A percentile compares a stretch with the other conserved stretches of the same genome.
Evolutionary conservation across 2,113 vertebrate species (phyloP).

Genomic region (Siniperca chuatsi): DNA sequence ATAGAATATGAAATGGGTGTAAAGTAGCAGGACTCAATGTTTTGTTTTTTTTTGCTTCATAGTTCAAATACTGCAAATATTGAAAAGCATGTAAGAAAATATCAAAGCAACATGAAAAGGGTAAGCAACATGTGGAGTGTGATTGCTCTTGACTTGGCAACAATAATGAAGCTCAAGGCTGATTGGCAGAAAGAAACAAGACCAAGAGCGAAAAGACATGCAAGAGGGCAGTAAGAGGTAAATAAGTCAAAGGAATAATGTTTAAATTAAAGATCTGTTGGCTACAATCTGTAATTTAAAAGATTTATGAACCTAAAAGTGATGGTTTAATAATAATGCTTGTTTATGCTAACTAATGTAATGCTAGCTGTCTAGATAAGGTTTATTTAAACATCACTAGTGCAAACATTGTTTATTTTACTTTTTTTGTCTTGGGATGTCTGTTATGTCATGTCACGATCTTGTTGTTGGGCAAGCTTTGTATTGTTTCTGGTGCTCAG

Average conservation of each 20-base stretch:
- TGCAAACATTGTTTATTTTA: background rate
- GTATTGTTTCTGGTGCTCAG: background rate
- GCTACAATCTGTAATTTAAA: background rate
- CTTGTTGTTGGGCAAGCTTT: background rate
- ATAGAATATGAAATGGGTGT: constrained; percentile 82
- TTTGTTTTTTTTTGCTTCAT: too few relatives aligned
- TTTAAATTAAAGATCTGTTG: background rate
- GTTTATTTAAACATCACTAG: too few relatives aligned
- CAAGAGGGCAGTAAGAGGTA: constrained; percentile 16
- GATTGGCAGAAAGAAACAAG: constrained; percentile 13
- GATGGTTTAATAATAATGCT: background rate
- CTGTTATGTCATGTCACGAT: background rate
- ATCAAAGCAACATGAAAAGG: background rate
- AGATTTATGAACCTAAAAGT: background rate
- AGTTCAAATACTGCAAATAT: constrained; percentile 51
- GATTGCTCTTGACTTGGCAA: constrained; percentile 17
- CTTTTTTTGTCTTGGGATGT: background rate
- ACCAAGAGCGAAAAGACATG: constrained; percentile 5
- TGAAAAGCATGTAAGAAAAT: background rate
- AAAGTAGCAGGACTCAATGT: constrained; percentile 74
- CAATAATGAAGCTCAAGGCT: constrained; percentile 17
- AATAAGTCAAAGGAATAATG: constrained; percentile 4
- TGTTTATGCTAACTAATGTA: background rate
- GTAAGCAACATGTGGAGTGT: background rate
- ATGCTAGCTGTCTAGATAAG: background rate